phyloP scores from a whole-genome alignment of 2,113 vertebrate species.

The Varanus komodoensis region DNA sequence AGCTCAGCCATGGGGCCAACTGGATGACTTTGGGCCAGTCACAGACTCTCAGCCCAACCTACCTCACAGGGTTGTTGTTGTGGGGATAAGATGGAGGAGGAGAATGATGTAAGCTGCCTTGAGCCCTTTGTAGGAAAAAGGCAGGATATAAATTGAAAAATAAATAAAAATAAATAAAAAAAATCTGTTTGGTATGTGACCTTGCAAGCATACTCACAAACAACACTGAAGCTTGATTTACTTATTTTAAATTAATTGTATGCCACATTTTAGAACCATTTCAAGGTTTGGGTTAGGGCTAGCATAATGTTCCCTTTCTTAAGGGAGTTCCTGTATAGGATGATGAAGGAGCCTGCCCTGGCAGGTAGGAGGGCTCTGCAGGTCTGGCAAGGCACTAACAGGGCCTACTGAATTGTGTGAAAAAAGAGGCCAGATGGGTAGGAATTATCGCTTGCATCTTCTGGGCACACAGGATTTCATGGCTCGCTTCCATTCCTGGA shows the following conservation, averaged over 20 bases:
- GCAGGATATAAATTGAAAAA: no score
- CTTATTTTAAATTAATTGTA: no score
- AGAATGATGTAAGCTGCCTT: no score
- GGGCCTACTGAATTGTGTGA: neutral
- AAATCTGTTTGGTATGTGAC: neutral
- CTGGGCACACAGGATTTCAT: neutral
- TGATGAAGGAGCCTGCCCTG: neutral
- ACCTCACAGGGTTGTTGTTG: no score
- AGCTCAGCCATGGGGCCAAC: no score
- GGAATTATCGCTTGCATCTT: neutral
- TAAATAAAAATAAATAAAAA: no score
- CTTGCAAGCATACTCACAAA: neutral
- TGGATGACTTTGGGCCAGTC: no score
- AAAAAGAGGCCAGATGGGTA: neutral
- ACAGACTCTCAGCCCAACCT: no score
- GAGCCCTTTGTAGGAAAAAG: no score
- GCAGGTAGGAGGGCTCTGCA: neutral
- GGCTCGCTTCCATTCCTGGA: neutral
- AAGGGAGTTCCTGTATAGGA: neutral
- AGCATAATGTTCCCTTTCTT: neutral
- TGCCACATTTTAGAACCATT: no score
- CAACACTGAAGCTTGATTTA: neutral
- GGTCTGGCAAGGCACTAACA: neutral
- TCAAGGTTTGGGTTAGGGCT: neutral
- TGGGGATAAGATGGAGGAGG: no score